phyloP scores from a whole-genome alignment of 2,888 invertebrate genomes.

The Corbicula japonica region DNA sequence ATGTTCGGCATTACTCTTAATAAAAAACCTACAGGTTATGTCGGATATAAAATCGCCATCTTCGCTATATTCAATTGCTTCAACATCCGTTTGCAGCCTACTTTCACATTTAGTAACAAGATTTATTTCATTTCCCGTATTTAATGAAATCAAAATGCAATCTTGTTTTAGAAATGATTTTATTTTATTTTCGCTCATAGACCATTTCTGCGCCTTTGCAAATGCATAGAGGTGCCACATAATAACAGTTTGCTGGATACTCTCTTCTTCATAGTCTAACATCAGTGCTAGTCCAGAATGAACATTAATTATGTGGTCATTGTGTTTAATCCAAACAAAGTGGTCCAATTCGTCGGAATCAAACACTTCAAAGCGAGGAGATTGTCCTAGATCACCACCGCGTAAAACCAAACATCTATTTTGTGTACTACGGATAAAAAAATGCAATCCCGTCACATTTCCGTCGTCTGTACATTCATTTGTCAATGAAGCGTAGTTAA shows the following conservation, averaged over 20 bases:
- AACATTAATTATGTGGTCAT: slow-evolving; percentile 6
- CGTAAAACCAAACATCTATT: not conserved
- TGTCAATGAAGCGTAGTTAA: not conserved
- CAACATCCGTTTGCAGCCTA: not conserved
- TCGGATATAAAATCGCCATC: not conserved
- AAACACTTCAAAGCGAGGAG: slow-evolving; percentile 10
- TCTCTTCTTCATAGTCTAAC: slow-evolving; percentile 1
- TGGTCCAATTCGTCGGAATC: not conserved
- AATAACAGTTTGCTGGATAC: not conserved
- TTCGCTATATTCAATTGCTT: not conserved
- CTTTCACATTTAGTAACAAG: no score
- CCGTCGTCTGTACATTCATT: not conserved
- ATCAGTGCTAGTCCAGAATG: slow-evolving; percentile 7
- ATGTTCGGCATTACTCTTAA: slow-evolving; percentile 3
- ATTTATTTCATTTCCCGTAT: no score
- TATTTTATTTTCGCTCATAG: not conserved
- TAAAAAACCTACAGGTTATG: slow-evolving; percentile 6
- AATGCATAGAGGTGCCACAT: slow-evolving; percentile 1
- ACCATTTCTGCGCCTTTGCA: slow-evolving; percentile 3
- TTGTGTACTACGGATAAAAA: slow-evolving; percentile 3
- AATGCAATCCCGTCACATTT: no score
- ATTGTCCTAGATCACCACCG: not conserved
- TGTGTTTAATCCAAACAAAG: slow-evolving; percentile 1
- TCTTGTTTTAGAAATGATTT: no score
- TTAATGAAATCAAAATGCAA: no score